Evolutionary conservation across 2,113 vertebrate species (phyloP).

Genomic region (Dasyornis broadbenti): DNA sequence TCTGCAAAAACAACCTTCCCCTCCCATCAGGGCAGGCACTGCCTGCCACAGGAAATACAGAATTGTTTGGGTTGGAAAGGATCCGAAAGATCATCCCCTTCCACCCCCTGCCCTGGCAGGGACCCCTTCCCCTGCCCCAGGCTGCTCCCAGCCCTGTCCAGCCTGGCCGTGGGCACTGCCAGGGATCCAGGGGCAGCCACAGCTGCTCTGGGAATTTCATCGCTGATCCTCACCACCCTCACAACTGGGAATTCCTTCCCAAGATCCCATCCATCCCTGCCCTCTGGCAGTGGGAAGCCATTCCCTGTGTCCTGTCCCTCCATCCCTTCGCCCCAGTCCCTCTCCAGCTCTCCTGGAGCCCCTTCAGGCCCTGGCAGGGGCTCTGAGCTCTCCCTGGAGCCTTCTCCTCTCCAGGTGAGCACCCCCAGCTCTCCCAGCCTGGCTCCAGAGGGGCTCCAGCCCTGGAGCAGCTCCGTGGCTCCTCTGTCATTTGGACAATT

Average conservation of each 20-base stretch:
- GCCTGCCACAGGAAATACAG: neutral
- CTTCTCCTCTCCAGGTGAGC: neutral
- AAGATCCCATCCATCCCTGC: accelerated
- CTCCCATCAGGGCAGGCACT: neutral
- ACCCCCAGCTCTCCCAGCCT: neutral
- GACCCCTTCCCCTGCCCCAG: neutral
- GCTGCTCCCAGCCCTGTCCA: neutral
- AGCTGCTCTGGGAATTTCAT: neutral
- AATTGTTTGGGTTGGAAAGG: neutral
- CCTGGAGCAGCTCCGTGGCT: accelerated
- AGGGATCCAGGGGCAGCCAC: neutral
- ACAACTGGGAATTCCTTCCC: accelerated
- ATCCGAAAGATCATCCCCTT: neutral
- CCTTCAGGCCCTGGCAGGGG: accelerated
- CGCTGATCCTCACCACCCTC: accelerated
- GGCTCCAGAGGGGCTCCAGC: neutral
- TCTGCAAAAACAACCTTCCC: neutral
- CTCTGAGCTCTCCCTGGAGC: neutral
- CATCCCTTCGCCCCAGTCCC: neutral
- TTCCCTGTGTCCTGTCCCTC: neutral
- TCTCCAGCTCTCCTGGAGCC: neutral
- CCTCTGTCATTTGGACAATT: neutral
- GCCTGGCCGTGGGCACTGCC: neutral
- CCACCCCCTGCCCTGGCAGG: neutral
- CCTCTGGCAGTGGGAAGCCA: accelerated